Evolutionary conservation across 2,888 invertebrate species (phyloP).

Genomic region (Celastrina argiolus): DNA sequence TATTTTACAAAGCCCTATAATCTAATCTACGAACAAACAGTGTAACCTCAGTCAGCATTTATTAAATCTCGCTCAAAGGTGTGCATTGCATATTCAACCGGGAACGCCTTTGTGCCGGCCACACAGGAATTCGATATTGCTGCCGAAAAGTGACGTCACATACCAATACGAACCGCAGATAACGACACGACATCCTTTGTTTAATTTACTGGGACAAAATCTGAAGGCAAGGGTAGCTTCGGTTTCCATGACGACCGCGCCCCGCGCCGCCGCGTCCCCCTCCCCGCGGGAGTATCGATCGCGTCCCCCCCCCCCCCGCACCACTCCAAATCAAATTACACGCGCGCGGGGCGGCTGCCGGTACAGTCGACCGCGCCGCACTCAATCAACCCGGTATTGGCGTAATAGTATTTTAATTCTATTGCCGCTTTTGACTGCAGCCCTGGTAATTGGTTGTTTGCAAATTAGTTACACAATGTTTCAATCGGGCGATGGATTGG

Average conservation of each 20-base stretch:
- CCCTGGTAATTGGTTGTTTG: conserved; percentile 62
- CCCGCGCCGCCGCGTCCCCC: conserved; percentile 45
- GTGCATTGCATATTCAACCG: conserved; percentile 19
- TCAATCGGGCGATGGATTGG: conserved; percentile 34
- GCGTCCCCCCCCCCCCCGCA: conserved; percentile 48
- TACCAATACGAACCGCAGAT: conserved; percentile 35
- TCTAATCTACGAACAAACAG: conserved; percentile 20
- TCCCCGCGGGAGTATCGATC: conserved; percentile 50
- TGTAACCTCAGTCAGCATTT: conserved; percentile 17
- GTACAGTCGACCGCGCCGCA: conserved; percentile 36
- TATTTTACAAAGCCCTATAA: not conserved
- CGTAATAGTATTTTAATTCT: conserved; percentile 75
- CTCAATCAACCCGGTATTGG: conserved; percentile 72
- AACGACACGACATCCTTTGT: conserved; percentile 71
- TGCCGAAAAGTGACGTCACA: not conserved
- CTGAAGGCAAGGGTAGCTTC: conserved; percentile 71
- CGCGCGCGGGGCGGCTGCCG: conserved; percentile 47
- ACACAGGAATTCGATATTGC: conserved; percentile 17
- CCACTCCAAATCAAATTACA: conserved; percentile 77
- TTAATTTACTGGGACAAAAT: conserved; percentile 74
- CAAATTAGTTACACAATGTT: conserved; percentile 53
- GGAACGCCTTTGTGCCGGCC: conserved; percentile 1
- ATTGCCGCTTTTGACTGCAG: conserved; percentile 67
- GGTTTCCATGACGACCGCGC: conserved; percentile 75
- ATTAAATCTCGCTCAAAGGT: conserved; percentile 24